phyloP scores from a whole-genome alignment of 2,113 vertebrate genomes.

The Pleuronectes platessa region DNA sequence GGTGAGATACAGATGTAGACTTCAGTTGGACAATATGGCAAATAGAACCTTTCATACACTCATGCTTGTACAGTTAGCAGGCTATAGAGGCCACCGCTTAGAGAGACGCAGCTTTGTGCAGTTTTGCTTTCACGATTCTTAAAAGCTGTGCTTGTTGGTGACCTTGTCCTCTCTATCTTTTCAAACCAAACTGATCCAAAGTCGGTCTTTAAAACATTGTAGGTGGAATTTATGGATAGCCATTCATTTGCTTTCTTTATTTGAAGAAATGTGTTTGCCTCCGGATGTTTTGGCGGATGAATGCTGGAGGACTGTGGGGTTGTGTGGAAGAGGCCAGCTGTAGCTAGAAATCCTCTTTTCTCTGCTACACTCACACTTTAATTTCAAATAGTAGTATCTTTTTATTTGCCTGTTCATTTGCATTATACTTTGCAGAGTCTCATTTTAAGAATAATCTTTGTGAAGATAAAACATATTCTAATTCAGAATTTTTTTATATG shows the following conservation, averaged over 20 bases:
- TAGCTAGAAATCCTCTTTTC: too few relatives aligned
- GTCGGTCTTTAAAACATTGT: conserved; percentile 52
- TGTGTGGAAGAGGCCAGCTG: background rate
- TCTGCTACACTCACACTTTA: too few relatives aligned
- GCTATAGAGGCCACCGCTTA: conserved; percentile 39
- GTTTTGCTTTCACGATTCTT: conserved; percentile 49
- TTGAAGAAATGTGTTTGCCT: conserved; percentile 13
- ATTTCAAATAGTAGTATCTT: background rate
- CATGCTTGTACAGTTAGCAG: conserved; percentile 42
- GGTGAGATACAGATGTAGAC: conserved; percentile 27
- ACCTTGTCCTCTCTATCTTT: conserved; percentile 58
- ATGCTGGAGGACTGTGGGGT: conserved; percentile 13
- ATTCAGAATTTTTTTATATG: background rate
- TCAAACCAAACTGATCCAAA: conserved; percentile 55
- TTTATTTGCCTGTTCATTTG: background rate
- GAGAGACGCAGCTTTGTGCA: conserved; percentile 42
- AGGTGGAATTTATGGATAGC: conserved; percentile 44
- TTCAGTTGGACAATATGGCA: conserved; percentile 47
- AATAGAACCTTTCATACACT: conserved; percentile 43
- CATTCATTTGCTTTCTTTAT: conserved; percentile 52
- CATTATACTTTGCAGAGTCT: background rate
- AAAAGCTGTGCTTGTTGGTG: conserved; percentile 50
- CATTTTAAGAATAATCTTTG: too few relatives aligned
- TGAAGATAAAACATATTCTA: too few relatives aligned
- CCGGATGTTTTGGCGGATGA: conserved; percentile 30